Evolutionary conservation across 2,797 vertebrate genomes (phyloP), one percentile per base, ranked within the genome.

Genomic region (Parauchenoglanis punctatus): DNA sequence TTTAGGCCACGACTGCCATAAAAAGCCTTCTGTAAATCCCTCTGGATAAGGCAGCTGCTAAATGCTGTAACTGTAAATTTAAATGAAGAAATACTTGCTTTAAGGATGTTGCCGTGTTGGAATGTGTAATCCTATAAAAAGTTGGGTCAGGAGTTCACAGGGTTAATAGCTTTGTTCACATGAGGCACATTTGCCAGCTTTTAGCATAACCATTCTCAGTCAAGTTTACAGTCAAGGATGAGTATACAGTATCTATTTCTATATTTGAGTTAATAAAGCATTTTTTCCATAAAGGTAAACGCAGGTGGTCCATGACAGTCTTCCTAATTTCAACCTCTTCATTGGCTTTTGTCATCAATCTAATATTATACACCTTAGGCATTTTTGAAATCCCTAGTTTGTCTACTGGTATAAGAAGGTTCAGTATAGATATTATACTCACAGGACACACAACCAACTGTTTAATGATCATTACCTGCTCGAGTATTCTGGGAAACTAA

Each of bases 161-260:
- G 89, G 89, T 91, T 89, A 90, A 89, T 87, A 68, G 77, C 76
- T 84, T 40, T 4, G n/a, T 70, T 87, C 80, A 87, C 63, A 86
- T 70, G 76, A 87, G 59, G 28, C 40, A 12, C 73, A 89, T 89
- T 88, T 86, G 84, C 40, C 84, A 87, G 70, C 85, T 35, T 46
- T 88, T 83, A 81, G 67, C 23, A 52, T 46, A 76, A 61, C 46
- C n/a, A 49, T 86, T 88, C 86, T 28, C 75, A 81, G 67, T 73
- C 75, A 85, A 56, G 46, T 54, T 81, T n/a, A 20, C 40, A 77
- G 54, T 84, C 67, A 65, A 25, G 65, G 56, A 54, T 58, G 61
- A 70, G 25, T 13, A 31, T 35, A 31, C 31, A 31, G 31, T 31
- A 17, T 6, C 67, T 68, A 28, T 81, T 85, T 80, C 52, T 6